Conservation (phyloP, 1,140 invertebrate species). For the Pristionchus pacificus region DNA sequence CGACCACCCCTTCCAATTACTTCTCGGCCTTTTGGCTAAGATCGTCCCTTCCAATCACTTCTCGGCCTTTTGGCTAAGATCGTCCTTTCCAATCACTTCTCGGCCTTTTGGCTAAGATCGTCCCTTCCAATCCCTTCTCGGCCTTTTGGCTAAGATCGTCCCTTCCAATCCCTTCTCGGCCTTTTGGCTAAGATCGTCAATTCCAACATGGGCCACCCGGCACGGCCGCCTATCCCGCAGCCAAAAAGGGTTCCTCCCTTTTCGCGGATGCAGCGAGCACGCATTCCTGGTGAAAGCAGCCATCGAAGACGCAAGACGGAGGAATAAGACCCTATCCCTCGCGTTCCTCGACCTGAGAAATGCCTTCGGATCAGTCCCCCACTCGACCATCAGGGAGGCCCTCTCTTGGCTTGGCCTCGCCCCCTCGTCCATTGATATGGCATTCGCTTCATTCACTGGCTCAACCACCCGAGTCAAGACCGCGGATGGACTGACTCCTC, state of each 20-base stretch:
- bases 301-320: not conserved
- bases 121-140: no score
- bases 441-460: not conserved
- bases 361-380: not conserved
- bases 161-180: no score
- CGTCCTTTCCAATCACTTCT: no score
- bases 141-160: no score
- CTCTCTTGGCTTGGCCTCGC: not conserved
- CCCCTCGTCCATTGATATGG: not conserved
- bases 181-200: no score
- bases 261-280: not conserved
- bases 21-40: no score
- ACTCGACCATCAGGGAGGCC: not conserved
- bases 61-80: no score
- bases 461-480: not conserved
- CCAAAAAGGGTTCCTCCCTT: not conserved
- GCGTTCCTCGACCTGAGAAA: not conserved
- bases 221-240: not conserved
- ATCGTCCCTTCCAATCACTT: no score
- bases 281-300: not conserved
- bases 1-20: no score
- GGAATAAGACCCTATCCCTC: not conserved
- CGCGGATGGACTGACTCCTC: not conserved
- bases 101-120: no score
- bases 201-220: not conserved